Base-by-base conservation (phyloP, 2,113 vertebrate genomes). In the Anoplopoma fimbria region DNA sequence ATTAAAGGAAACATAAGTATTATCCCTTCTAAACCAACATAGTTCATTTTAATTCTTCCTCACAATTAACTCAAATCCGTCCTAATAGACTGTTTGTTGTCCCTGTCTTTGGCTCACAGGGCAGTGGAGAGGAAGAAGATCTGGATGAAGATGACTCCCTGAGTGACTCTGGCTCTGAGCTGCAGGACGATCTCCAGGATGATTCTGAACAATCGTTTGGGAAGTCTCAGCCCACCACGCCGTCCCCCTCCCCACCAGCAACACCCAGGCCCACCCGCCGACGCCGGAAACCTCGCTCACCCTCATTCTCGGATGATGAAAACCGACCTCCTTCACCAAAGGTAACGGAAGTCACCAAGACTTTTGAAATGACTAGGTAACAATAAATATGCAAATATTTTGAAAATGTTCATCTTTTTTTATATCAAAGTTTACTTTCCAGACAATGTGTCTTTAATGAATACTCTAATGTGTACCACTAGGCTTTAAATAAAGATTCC, bases 121-220 rank as follows among this genome's bases (percentile, higher is more conserved):
- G 96, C 85, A 99, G 97, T 81, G 97, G 96, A 21, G 97, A 95
- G 65, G 97, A 99, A 85, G 97, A 99, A 45, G 98, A 99, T 31
- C 96, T 98, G 69, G 98, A 98, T 82, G 98, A 99, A 73, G 97
- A 98, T 2, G 97, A 99, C 47, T 99, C 97, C 31, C 87, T 97
- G 49, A 99, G 96, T 74, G 97, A 96, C 81, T 96, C 97, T 8
- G 96, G 96, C 9, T 99, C 97, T 0, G 98, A 98, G 92, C 94
- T 96, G 62, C 97, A 97, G 78, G 97, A 98, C 0, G 97, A 98
- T 69, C 89, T 97, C 25, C 96, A 97, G 83, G 98, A 99, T 60
- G 97, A 99, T 81, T 97, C 97, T 0, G 98, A 99, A 86, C 95
- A 96, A 42, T 98, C 97, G 0, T 95, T 97, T 9, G 97, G 96